phyloP scores from a whole-genome alignment of 2,113 vertebrate genomes.

The Microcebus jonahi region DNA sequence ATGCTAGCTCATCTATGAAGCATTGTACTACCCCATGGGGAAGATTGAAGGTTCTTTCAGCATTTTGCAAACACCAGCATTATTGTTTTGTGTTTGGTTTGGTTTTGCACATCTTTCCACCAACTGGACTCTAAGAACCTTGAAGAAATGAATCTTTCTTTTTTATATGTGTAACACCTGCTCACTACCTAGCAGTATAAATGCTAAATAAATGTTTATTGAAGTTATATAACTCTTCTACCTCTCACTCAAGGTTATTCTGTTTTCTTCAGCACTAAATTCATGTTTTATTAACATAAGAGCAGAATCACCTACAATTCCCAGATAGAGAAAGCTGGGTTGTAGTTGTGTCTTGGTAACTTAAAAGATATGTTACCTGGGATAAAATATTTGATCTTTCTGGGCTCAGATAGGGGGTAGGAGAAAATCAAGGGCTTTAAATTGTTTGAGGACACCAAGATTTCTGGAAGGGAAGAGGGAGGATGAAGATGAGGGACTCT shows the following conservation, averaged over 20 bases:
- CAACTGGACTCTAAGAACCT: not conserved
- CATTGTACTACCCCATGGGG: not conserved
- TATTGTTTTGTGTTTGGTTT: not conserved
- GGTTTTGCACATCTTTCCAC: not conserved
- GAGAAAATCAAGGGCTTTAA: constrained; percentile 35
- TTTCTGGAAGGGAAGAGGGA: constrained; percentile 15
- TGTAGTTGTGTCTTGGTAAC: constrained; percentile 29
- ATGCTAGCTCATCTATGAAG: not conserved
- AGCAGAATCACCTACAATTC: not conserved
- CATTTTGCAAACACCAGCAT: not conserved
- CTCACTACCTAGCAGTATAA: not conserved
- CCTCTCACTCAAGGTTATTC: not conserved
- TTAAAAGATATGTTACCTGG: constrained; percentile 7
- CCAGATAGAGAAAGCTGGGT: not conserved
- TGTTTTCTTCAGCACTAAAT: constrained; percentile 41
- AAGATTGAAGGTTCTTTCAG: not conserved
- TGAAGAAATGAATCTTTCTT: not conserved
- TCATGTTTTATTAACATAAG: constrained; percentile 48
- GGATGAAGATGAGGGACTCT: not conserved
- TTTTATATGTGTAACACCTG: not conserved
- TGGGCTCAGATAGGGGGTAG: not conserved
- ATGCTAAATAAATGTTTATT: constrained; percentile 34
- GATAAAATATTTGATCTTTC: constrained; percentile 56
- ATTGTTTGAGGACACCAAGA: not conserved
- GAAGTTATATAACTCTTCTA: not conserved